A percentile compares a stretch with the other conserved stretches of the same genome.
These are phyloP conservation scores for Dusona sp. DNA, from an alignment of 2,888 invertebrate species.

Conservation along the genomic window DNA sequence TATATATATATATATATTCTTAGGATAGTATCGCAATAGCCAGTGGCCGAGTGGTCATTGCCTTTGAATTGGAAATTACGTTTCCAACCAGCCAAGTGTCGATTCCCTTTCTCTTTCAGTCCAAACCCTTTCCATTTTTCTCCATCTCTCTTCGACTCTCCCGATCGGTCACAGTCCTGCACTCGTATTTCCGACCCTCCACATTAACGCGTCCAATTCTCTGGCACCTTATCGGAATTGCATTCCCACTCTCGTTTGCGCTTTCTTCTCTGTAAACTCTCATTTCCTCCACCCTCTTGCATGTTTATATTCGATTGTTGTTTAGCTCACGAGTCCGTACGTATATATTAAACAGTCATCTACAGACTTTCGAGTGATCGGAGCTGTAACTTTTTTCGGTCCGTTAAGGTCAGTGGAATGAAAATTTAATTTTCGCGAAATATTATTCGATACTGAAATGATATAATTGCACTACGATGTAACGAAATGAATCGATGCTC, in stretches of 20 bases:
- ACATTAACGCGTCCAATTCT: conserved; percentile 64
- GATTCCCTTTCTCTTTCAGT: conserved; percentile 74
- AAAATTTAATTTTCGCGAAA: not conserved
- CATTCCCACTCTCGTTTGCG: conserved; percentile 40
- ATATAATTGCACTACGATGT: not conserved
- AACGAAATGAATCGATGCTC: not conserved
- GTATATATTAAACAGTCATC: conserved; percentile 40
- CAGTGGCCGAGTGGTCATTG: conserved; percentile 82
- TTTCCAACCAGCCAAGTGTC: conserved; percentile 80
- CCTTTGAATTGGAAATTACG: conserved; percentile 84
- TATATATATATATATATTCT: conserved; percentile 2
- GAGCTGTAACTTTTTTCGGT: not conserved
- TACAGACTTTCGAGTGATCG: conserved; percentile 21
- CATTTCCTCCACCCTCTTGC: conserved; percentile 48
- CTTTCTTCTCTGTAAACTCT: conserved; percentile 47
- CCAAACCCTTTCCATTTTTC: conserved; percentile 19
- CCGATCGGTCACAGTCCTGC: conserved; percentile 27
- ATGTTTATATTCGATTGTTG: conserved; percentile 33
- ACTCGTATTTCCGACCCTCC: conserved; percentile 58
- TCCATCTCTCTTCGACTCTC: conserved; percentile 5
- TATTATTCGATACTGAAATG: not conserved
- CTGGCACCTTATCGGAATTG: conserved; percentile 70
- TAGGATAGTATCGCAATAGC: conserved; percentile 59
- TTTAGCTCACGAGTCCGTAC: conserved; percentile 42
- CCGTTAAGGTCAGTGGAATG: not conserved